phyloP scores from a whole-genome alignment of 2,113 vertebrate genomes.

The Genyomyrus donnyi region DNA sequence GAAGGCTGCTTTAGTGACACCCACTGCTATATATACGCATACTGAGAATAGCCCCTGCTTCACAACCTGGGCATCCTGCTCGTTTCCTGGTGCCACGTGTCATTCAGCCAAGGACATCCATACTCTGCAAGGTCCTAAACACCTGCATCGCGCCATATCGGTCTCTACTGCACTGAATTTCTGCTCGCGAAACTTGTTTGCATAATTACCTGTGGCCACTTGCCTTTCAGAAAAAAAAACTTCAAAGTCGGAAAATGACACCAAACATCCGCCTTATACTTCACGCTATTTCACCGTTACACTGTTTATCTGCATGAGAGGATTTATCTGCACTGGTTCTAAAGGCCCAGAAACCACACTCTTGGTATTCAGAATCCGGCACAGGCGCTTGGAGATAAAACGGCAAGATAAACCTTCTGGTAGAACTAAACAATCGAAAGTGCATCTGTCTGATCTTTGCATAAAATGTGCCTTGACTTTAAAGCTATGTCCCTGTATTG shows the following conservation, averaged over 20 bases:
- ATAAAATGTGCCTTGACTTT: background rate
- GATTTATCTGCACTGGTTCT: background rate
- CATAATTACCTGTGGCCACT: background rate
- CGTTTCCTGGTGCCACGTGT: background rate
- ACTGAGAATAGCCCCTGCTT: background rate
- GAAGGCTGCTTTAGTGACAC: background rate
- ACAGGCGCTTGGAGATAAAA: background rate
- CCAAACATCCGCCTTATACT: background rate
- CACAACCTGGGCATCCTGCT: background rate
- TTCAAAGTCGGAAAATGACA: background rate
- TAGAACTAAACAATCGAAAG: background rate
- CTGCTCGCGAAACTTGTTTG: background rate
- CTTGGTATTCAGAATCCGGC: background rate
- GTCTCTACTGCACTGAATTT: background rate
- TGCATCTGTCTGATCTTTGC: background rate
- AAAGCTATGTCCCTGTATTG: background rate
- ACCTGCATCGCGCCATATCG: background rate
- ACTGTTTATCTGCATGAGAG: background rate
- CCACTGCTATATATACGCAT: background rate
- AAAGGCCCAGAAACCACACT: background rate
- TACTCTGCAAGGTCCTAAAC: background rate
- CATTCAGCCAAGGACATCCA: background rate
- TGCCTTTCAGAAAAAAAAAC: background rate
- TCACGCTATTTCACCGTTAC: background rate
- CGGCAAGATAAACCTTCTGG: background rate